phyloP scores from a whole-genome alignment of 1,140 invertebrate species.

The Drosophila gunungcola region DNA sequence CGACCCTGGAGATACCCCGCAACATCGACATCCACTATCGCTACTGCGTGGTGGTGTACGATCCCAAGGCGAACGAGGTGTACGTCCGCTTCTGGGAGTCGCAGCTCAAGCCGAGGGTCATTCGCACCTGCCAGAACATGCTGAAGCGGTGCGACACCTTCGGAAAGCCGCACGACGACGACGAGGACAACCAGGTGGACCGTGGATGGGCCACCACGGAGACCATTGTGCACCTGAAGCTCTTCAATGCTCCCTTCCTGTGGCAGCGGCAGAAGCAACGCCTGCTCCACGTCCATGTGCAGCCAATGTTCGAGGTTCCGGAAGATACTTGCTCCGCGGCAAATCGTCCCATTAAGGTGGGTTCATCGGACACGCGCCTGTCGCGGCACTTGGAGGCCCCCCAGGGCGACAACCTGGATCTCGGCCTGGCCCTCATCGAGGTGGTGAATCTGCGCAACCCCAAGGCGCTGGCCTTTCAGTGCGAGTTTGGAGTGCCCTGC shows the following conservation, averaged over 20 bases:
- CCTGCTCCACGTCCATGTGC: slow-evolving; percentile 89
- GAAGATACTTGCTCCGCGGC: neutral
- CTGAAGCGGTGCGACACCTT: slow-evolving; percentile 86
- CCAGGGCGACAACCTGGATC: slow-evolving; percentile 85
- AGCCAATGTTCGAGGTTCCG: slow-evolving; percentile 86
- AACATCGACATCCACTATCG: slow-evolving; percentile 90
- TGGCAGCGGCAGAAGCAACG: slow-evolving; percentile 88
- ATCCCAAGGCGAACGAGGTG: slow-evolving; percentile 85
- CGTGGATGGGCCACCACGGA: slow-evolving; percentile 95
- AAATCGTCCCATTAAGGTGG: neutral
- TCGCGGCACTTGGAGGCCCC: neutral
- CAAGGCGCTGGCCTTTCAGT: slow-evolving; percentile 38
- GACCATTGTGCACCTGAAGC: slow-evolving; percentile 93
- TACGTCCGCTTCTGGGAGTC: slow-evolving; percentile 94
- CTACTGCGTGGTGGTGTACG: slow-evolving; percentile 89
- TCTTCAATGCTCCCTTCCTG: slow-evolving; percentile 91
- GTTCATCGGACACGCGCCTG: neutral
- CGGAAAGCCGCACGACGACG: slow-evolving; percentile 87
- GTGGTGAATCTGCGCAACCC: slow-evolving; percentile 50
- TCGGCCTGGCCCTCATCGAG: slow-evolving; percentile 44
- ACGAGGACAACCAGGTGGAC: slow-evolving; percentile 87
- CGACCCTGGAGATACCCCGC: slow-evolving; percentile 86
- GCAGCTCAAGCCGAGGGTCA: slow-evolving; percentile 88
- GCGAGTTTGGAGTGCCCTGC: slow-evolving; percentile 41
- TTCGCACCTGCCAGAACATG: slow-evolving; percentile 72